Evolutionary conservation across 2,888 invertebrate species (phyloP).

Genomic region (Plusia festucae): DNA sequence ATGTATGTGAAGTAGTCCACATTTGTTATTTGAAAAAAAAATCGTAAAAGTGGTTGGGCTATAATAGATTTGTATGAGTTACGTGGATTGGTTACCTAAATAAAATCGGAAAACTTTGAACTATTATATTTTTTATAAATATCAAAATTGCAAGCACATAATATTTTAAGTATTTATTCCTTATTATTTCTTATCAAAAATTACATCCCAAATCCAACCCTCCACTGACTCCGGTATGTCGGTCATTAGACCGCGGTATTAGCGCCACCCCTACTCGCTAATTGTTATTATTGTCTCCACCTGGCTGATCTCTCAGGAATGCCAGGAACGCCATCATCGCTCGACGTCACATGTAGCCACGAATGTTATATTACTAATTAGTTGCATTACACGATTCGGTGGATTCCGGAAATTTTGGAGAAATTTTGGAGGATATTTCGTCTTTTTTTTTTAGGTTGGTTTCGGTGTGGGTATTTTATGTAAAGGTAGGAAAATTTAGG

Average conservation of each 20-base stretch:
- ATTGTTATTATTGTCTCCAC: conserved; percentile 72
- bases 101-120: too few relatives aligned
- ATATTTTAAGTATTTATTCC: too few relatives aligned
- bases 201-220: conserved; percentile 42
- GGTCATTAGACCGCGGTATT: conserved; percentile 71
- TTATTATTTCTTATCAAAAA: not conserved
- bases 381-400: not conserved
- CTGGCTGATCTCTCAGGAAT: conserved; percentile 54
- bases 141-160: too few relatives aligned
- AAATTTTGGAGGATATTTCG: not conserved
- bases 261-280: conserved; percentile 68
- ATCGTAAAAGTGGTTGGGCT: too few relatives aligned
- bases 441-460: not conserved
- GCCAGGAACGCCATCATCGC: conserved; percentile 40
- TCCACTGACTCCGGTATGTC: conserved; percentile 63
- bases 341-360: conserved; percentile 33
- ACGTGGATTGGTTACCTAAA: too few relatives aligned
- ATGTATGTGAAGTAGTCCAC: too few relatives aligned
- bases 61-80: too few relatives aligned
- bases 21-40: too few relatives aligned
- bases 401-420: not conserved
- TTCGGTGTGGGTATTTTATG: too few relatives aligned
- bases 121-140: too few relatives aligned
- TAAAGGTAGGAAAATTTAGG: too few relatives aligned
- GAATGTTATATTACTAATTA: conserved; percentile 28